Base-by-base conservation (phyloP, 1,140 invertebrate species). In the Formica exsecta region DNA sequence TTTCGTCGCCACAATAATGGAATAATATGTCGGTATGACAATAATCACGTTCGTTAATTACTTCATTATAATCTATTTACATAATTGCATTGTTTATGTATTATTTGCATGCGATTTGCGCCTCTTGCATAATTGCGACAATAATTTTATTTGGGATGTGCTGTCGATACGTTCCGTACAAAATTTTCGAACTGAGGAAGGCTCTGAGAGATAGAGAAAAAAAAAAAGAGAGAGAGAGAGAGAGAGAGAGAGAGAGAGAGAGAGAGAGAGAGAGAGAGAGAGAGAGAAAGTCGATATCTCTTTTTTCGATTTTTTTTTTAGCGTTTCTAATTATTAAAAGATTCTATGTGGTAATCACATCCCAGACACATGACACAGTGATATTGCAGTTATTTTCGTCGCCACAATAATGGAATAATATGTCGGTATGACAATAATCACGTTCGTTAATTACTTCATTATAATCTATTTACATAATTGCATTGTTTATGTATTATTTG, bases 11-110 rank as follows among this genome's bases (percentile, higher is more conserved):
- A 25, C 38, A 36, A 32, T 74, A 61, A 61, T 19, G 38, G 36
- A 61, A 83, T 83, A 71, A 81, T 83, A 48, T 70, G 38, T 25
- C n/a, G 13, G 8, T 25, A 59, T 41, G 3, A 36, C 41, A 74
- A 83, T 83, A 83, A 83, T 83, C 79, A 74, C 44, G 54, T 83
- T 83, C 61, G 79, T 83, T 83, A 83, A 83, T 83, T 83, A 83
- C 79, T 83, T 83, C 79, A 61, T 83, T 83, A 74, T 57, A 83
- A 48, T 81, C 79, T 71, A 61, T 83, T 83, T 83, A 74, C 79
- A 83, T 83, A 83, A 83, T 83, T 83, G 48, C 13, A 70, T 41
- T 13, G 68, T 73, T 61, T 54, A 29, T 8, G 22, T 22, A 59
- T 83, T 83, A 74, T 83, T 83, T 74, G 68, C 79, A 74, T 83